phyloP scores from a whole-genome alignment of 2,797 vertebrate species.

The Phyllotis vaccarum region DNA sequence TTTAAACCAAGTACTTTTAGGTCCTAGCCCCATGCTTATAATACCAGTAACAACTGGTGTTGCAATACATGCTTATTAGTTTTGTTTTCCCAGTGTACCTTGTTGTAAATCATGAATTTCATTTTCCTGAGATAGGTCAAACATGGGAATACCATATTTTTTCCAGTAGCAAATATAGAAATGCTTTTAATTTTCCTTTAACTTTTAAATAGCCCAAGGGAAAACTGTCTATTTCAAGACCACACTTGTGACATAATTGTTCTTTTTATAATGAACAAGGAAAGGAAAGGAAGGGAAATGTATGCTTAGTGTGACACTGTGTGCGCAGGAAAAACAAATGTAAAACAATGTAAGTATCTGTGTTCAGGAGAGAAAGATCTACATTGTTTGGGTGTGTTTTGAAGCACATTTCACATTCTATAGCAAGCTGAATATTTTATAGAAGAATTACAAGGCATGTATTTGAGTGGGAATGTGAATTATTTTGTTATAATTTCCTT shows the following conservation, averaged over 20 bases:
- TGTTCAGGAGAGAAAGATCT: fast-evolving
- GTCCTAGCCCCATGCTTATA: background rate
- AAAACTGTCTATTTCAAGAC: constrained; percentile 9
- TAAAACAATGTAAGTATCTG: background rate
- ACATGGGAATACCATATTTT: background rate
- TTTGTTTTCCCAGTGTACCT: background rate
- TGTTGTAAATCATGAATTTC: background rate
- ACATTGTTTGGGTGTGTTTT: constrained; percentile 41
- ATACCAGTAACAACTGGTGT: background rate
- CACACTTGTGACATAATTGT: background rate
- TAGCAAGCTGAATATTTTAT: background rate
- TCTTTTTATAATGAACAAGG: background rate
- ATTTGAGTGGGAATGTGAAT: background rate
- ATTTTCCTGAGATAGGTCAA: constrained; percentile 23
- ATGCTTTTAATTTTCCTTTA: constrained; percentile 18
- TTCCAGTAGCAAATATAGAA: constrained; percentile 2
- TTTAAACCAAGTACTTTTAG: background rate
- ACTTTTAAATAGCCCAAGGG: background rate
- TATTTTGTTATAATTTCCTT: constrained; percentile 16
- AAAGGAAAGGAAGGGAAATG: constrained; percentile 16
- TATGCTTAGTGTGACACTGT: background rate
- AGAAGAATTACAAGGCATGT: background rate
- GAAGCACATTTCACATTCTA: background rate
- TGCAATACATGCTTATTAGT: background rate
- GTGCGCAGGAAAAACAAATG: background rate